Base-by-base conservation (phyloP, 2,888 invertebrate genomes). In the Tinea pellionella region DNA sequence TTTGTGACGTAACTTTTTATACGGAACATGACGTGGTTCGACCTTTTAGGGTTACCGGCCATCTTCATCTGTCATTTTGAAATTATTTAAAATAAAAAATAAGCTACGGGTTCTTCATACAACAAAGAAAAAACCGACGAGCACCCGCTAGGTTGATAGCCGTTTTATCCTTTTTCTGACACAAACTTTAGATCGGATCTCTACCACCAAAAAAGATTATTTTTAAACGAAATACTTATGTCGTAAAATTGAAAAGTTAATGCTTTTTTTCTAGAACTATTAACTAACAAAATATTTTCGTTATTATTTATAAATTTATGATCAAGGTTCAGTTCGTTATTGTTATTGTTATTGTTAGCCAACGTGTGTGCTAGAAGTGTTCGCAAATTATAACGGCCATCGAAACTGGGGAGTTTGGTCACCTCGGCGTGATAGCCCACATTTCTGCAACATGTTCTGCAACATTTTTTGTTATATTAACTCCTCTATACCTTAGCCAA, bases 141-240 rank as follows among this genome's bases (percentile, higher is more conserved):
- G 78, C 85, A 79, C 80, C 83, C 80, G 80, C 78, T 68, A 74
- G 71, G 75, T 71, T 68, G 74, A 79, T 75, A 70, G 75, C 74
- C 68, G 73, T 68, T 78, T 82, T 81, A 84, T 83, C 76, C 81
- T 69, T 80, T 80, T 80, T 77, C 74, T 82, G 77, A 83, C 84
- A 80, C 81, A 78, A 78, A 76, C 73, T 66, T 71, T 73, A 78
- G 85, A 86, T 87, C 80, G 78, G 80, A 87, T 87, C 85, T 73
- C 70, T 61, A 37, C 67, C 68, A 68, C 72, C 67, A 75, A 63
- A 80, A 80, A 77, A 72, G 68, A 69, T 67, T 66, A 65, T 70
- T 79, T 80, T 79, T 77, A 70, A 72, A 71, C 71, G 71, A 72
- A 77, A 77, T 75, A 73, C 72, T 71, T 73, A 73, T 72, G 74